These are phyloP conservation scores for Poecile atricapillus DNA, from an alignment of 2,113 vertebrate genomes.

Conservation along the genomic window DNA sequence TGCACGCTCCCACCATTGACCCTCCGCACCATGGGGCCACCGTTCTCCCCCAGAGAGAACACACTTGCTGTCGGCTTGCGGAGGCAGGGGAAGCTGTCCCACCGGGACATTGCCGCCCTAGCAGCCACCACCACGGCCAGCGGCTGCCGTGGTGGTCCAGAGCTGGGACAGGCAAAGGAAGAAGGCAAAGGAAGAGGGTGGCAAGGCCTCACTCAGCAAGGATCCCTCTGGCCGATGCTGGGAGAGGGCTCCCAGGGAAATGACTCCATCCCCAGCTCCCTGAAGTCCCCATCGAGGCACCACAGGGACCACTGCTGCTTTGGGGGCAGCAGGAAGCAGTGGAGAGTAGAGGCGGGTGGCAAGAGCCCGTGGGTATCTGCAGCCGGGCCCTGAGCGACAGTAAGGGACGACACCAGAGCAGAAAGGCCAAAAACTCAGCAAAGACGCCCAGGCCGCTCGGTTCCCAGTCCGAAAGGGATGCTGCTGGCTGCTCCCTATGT, in stretches of 20 bases:
- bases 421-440: background rate
- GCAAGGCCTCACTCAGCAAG: background rate
- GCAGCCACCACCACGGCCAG: background rate
- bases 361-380: background rate
- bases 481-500: background rate
- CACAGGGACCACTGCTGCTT: fast-evolving
- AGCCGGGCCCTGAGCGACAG: fast-evolving
- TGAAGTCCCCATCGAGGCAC: fast-evolving
- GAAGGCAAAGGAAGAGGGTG: background rate
- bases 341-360: fast-evolving
- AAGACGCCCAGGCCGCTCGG: background rate
- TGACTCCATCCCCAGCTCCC: background rate
- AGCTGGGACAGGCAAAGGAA: background rate
- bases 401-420: fast-evolving
- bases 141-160: background rate
- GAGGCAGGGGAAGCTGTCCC: background rate
- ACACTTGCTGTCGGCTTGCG: fast-evolving
- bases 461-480: background rate
- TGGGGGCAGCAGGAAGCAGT: background rate
- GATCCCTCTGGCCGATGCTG: background rate
- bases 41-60: background rate
- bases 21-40: background rate
- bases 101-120: fast-evolving
- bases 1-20: background rate
- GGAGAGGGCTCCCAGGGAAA: background rate